Conservation (phyloP, 2,113 vertebrate species). For the Sprattus sprattus region DNA sequence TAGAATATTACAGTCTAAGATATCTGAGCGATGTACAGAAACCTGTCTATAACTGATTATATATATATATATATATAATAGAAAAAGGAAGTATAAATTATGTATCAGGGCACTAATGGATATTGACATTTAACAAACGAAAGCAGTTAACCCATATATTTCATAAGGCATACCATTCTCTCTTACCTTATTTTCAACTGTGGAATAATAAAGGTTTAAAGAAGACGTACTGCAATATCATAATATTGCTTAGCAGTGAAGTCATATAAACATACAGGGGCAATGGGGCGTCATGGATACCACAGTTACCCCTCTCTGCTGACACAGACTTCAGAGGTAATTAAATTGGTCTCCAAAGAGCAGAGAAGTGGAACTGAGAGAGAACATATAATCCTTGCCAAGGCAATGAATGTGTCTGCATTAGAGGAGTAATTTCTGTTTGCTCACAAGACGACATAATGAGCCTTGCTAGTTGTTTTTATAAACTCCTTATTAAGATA, state of each 20-base stretch:
- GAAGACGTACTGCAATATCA: neutral
- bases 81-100: neutral
- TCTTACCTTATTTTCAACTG: too few relatives aligned
- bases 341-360: conserved; percentile 59
- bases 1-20: too few relatives aligned
- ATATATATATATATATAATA: neutral
- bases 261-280: neutral
- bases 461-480: too few relatives aligned
- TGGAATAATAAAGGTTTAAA: neutral
- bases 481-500: neutral
- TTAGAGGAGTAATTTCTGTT: neutral
- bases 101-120: neutral
- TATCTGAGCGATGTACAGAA: neutral
- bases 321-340: conserved; percentile 67
- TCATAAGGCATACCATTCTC: neutral
- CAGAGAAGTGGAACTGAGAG: neutral
- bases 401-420: neutral
- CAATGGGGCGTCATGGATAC: conserved; percentile 67
- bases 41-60: neutral
- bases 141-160: neutral
- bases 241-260: neutral
- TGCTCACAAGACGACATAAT: neutral
- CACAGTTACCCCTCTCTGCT: conserved; percentile 68
- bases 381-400: neutral
- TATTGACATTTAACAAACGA: neutral